Evolutionary conservation across 2,888 invertebrate genomes (phyloP), one percentile per base, ranked within the genome.

Genomic region (Meghimatium bilineatum): DNA sequence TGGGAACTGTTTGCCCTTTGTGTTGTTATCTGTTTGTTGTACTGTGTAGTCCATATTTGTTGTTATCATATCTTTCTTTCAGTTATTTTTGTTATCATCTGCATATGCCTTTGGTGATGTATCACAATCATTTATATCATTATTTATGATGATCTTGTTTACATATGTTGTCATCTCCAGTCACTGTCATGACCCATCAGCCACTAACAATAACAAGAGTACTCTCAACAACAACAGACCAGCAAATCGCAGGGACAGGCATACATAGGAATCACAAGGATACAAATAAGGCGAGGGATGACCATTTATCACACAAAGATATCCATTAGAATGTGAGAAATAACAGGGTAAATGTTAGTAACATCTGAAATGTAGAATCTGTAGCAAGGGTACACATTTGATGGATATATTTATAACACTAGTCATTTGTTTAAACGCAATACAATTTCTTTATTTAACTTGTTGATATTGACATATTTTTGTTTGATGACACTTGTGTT

Each of bases 121-220:
- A 49, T 49, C 17, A 49, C 49, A 17, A 12, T 49, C 49, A 60
- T 26, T 5, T 67, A 77, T 56, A 29, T 56, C 10, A 23, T 44
- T 74, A 17, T 76, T 34, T 23, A 32, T 56, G 23, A 52, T 72
- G 29, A 3, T 1, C 14, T 56, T 29, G 14, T 20, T 56, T 76
- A 20, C 34, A 1, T 72, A 14, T 36, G 0, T 81, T 36, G 20
- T n/a, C n/a, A 23, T 66, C 63, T 66, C 26, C 82, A 72, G 85
- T 49, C 82, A 85, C 60, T 77, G 81, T 44, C 85, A 85, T 49
- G 79, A 82, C 71, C 82, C 85, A 12, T 66, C 60, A 75, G 66
- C 82, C 36, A 82, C 77, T 0, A 81, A 85, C 72, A 85, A 77
- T 52, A 81, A 85, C 49, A 81, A 81, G 66, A 71, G 36, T 36